Base-by-base conservation (phyloP, 1,140 invertebrate genomes). In the Calephelis virginiensis region DNA sequence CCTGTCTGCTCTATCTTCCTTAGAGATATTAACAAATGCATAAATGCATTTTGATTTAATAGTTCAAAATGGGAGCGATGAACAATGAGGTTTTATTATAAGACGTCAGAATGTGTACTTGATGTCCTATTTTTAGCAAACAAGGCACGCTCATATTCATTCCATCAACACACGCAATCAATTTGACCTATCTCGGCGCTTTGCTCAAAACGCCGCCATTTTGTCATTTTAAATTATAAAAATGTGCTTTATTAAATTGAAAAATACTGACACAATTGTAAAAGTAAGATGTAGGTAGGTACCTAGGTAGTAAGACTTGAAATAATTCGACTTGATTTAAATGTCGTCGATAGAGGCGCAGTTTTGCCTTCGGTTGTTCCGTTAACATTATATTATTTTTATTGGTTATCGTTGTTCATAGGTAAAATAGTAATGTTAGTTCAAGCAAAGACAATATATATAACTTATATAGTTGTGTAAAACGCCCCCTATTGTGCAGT, bases 81-180 rank as follows among this genome's bases (percentile, higher is more conserved):
- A 59, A 47, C 63, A 72, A 72, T 67, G 64, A 64, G 65, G 64
- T 66, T 63, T 70, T 69, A 72, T 68, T 67, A 73, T 73, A 73
- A 49, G 70, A 73, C 66, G 64, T 60, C 37, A 67, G 59, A 50
- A 48, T 50, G 50, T 64, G 50, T 59, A 61, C 70, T 72, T 72
- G 73, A 69, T 63, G 72, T 68, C 64, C 77, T 79, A 79, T 79
- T 77, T 79, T 75, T 79, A 79, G 77, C 71, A 47, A 64, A 65
- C 67, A 69, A 79, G 73, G 72, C 64, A 69, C 62, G 70, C 68
- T 74, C 68, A 72, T 69, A 68, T 71, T 69, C 72, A 76, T 63
- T 73, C 71, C 66, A 78, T 81, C 71, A 77, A 74, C 75, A 72
- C 72, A 85, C 82, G 79, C 83, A 84, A 85, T 85, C 83, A 83